A percentile compares a stretch with the other conserved stretches of the same genome.
These are phyloP conservation scores for Halcyon leucocephala DNA, from an alignment of 2,797 vertebrate genomes.

Conservation along the genomic window DNA sequence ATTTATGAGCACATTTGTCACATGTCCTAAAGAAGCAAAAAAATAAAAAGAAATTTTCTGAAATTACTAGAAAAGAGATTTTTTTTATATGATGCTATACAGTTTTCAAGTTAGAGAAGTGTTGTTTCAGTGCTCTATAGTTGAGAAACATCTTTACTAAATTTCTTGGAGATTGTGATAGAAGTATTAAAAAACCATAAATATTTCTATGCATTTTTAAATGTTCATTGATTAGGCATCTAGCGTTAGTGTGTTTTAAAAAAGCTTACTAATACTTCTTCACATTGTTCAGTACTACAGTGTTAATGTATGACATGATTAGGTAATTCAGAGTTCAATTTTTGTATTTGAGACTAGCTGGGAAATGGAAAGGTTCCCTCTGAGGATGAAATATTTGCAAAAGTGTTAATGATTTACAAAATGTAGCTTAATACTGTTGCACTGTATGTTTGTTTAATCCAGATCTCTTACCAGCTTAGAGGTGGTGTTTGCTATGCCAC, in stretches of 20 bases:
- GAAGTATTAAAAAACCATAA: neutral
- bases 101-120: neutral
- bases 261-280: neutral
- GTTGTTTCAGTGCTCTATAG: neutral
- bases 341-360: neutral
- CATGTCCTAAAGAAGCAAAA: neutral
- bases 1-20: neutral
- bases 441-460: neutral
- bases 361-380: neutral
- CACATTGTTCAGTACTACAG: neutral
- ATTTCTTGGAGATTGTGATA: neutral
- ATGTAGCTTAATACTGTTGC: neutral
- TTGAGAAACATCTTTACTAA: neutral
- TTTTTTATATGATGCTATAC: accelerated
- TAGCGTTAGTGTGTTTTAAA: neutral
- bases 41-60: neutral
- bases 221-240: neutral
- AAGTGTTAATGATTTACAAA: neutral
- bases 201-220: neutral
- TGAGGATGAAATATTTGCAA: neutral
- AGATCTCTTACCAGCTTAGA: neutral
- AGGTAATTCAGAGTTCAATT: neutral
- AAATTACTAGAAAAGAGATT: neutral
- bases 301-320: neutral
- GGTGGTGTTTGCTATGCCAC: neutral